A percentile compares a stretch with the other conserved stretches of the same genome.
phyloP scores from a whole-genome alignment of 2,797 vertebrate species.

The Darevskia nairensis region DNA sequence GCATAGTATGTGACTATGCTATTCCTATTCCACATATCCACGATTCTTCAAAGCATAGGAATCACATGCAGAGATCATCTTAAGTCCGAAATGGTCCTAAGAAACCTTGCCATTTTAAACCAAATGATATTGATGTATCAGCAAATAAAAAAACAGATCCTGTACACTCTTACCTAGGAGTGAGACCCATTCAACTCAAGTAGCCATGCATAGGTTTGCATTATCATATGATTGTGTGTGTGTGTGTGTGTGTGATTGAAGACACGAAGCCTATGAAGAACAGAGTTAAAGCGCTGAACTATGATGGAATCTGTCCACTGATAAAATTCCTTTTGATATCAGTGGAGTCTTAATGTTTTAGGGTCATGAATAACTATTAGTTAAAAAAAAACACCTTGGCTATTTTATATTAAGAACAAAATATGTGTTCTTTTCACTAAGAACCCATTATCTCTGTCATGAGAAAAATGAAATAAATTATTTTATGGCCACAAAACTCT shows the following conservation, averaged over 20 bases:
- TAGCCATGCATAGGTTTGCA: too few relatives aligned
- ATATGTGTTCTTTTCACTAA: constrained; percentile 15
- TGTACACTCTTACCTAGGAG: too few relatives aligned
- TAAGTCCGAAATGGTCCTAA: background rate
- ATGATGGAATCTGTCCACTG: background rate
- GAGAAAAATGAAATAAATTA: constrained; percentile 60
- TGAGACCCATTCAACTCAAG: background rate
- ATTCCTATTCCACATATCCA: background rate
- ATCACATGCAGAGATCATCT: background rate
- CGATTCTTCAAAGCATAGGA: background rate
- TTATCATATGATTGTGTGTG: background rate
- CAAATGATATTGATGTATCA: background rate
- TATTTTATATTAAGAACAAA: constrained; percentile 34
- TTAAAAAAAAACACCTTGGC: background rate
- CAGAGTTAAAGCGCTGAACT: background rate
- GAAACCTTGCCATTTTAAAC: background rate
- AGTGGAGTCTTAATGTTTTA: background rate
- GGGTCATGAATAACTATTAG: background rate
- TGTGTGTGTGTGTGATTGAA: background rate
- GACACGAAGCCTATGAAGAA: background rate
- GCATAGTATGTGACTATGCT: background rate
- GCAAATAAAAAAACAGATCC: background rate
- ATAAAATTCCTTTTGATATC: background rate
- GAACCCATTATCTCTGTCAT: constrained; percentile 42
- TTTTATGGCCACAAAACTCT: constrained; percentile 48